A percentile compares a stretch with the other conserved stretches of the same genome.
Evolutionary conservation across 2,797 vertebrate genomes (phyloP).

Genomic region (Megalops cyprinoides): DNA sequence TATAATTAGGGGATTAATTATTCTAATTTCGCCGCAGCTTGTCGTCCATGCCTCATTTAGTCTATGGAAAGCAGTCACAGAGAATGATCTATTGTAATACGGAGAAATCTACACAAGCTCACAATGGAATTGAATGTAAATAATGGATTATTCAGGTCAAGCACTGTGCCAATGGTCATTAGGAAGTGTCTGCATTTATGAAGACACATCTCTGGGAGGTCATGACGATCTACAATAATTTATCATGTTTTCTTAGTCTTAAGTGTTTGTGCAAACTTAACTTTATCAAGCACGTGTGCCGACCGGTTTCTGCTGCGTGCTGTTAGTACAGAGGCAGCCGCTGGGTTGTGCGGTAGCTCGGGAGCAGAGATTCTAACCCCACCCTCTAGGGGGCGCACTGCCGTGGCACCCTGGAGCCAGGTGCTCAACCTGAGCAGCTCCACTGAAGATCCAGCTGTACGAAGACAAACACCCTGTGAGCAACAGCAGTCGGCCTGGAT

Average conservation of each 20-base stretch:
- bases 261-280: neutral
- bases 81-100: slow-evolving; percentile 11
- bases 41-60: neutral
- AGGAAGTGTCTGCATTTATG: neutral
- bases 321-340: no score
- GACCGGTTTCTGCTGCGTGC: no score
- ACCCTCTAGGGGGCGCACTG: no score
- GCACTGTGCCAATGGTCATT: neutral
- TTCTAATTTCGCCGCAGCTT: neutral
- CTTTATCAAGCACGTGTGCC: no score
- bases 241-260: neutral
- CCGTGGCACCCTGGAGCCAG: no score
- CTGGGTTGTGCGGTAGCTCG: no score
- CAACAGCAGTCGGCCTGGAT: no score
- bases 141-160: neutral
- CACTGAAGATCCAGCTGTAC: no score
- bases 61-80: neutral
- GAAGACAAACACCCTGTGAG: no score
- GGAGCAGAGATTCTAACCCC: no score
- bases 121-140: neutral
- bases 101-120: neutral
- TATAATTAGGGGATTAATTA: slow-evolving; percentile 21
- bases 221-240: neutral
- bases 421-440: no score
- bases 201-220: neutral